Evolutionary conservation across 2,113 vertebrate genomes (phyloP).

Genomic region (Caranx ignobilis): DNA sequence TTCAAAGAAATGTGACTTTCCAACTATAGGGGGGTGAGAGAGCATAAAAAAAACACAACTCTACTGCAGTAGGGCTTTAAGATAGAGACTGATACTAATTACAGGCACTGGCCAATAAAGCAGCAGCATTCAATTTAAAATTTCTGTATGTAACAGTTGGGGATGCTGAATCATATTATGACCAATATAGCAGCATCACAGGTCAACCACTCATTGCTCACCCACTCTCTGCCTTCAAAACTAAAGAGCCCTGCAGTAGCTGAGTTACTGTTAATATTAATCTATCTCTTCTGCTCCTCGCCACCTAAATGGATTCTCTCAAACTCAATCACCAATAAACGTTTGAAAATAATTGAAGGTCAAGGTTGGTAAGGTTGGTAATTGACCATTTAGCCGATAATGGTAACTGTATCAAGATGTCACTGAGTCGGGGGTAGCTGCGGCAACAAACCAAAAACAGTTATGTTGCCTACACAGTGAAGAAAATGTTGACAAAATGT

Average conservation of each 20-base stretch:
- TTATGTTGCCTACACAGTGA: neutral
- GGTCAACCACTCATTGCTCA: neutral
- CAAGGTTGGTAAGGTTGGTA: neutral
- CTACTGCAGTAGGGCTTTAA: neutral
- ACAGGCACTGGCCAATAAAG: neutral
- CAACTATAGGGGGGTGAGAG: too few relatives aligned
- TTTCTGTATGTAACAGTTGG: neutral
- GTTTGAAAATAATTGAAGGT: neutral
- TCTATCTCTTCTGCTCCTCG: neutral
- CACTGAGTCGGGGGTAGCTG: neutral
- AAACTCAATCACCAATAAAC: neutral
- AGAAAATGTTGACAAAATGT: too few relatives aligned
- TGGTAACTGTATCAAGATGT: neutral
- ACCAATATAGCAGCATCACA: neutral
- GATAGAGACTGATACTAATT: constrained; percentile 21
- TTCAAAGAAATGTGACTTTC: too few relatives aligned
- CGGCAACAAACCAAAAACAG: neutral
- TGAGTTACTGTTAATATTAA: neutral
- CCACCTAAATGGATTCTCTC: neutral
- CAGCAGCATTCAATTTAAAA: constrained; percentile 9
- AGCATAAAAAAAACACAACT: too few relatives aligned
- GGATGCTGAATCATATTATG: neutral
- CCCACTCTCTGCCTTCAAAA: neutral
- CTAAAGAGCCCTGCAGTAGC: neutral
- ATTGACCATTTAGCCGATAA: neutral